Base-by-base conservation (phyloP, 2,113 vertebrate species). In the Cichladusa arquata region DNA sequence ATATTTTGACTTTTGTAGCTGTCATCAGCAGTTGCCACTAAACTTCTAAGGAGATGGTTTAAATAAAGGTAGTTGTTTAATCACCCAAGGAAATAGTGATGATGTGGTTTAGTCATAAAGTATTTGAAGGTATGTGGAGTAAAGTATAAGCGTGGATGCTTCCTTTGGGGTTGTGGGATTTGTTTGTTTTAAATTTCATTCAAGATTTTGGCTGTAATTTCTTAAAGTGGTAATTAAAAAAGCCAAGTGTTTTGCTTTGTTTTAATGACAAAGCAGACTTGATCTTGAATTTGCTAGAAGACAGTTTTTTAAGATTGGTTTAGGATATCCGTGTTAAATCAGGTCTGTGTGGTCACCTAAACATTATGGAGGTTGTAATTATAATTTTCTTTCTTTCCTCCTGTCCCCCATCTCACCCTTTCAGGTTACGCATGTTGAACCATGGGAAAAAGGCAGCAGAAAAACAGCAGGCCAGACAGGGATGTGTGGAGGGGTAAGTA, bases 401-500 rank as follows among this genome's bases (percentile, higher is more conserved):
- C n/a, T 69, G 47, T 69, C 7, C 12, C 9, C 23, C 14, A 1
- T 40, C 25, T 56, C 12, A 3, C 92, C 17, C 88, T 96, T 97
- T 65, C 88, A 99, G 99, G 99, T 99, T 90, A 99, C 98, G 0
- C 99, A 99, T 53, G 98, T 98, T 82, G 99, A 99, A 69, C 99
- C 99, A 2, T 99, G 99, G 99, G 99, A 99, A 94, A 99, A 99
- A 64, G 99, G 99, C 71, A 99, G 99, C 97, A 98, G 99, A 95
- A 99, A 99, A 97, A 99, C 99, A 36, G 99, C 99, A 64, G 99
- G 99, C 94, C 99, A 99, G 98, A 99, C 99, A 96, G 99, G 99
- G 98, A 99, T 99, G 99, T 99, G 99, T 99, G 99, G 99, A 98
- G 99, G 99, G 99, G 99, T 99, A 99, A 99, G 99, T 99, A 99